Evolutionary conservation across 2,113 vertebrate species (phyloP).

Genomic region (Seriola quinqueradiata): DNA sequence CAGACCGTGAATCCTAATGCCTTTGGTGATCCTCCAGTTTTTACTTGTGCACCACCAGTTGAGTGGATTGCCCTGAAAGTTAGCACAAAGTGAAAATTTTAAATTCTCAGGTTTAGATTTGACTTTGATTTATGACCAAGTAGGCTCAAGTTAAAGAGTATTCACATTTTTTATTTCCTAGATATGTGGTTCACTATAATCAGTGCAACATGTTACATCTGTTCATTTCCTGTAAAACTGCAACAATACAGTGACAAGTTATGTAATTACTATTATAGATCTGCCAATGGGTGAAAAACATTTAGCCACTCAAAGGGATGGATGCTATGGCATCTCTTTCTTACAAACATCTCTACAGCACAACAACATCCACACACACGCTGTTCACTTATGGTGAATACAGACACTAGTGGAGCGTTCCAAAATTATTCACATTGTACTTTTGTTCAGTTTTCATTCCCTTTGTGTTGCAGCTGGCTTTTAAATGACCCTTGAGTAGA

Average conservation of each 20-base stretch:
- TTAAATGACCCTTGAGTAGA: conserved; percentile 59
- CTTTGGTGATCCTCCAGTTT: too few relatives aligned
- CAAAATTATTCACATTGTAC: conserved; percentile 17
- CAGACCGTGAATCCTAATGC: too few relatives aligned
- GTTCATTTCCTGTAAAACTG: not conserved
- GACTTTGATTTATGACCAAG: not conserved
- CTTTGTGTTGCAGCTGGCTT: conserved; percentile 40
- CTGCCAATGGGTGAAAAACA: not conserved
- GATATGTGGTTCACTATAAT: not conserved
- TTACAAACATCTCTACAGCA: too few relatives aligned
- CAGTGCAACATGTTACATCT: not conserved
- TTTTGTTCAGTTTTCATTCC: conserved; percentile 40
- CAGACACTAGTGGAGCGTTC: conserved; percentile 8
- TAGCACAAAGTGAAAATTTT: too few relatives aligned
- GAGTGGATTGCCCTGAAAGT: too few relatives aligned
- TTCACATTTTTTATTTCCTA: not conserved
- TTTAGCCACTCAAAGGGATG: not conserved
- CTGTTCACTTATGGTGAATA: not conserved
- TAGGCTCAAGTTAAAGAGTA: not conserved
- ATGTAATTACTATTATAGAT: not conserved
- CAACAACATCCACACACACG: too few relatives aligned
- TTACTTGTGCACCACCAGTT: too few relatives aligned
- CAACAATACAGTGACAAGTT: not conserved
- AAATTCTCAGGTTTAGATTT: not conserved
- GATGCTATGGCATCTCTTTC: not conserved